Evolutionary conservation across 2,888 invertebrate genomes (phyloP), one percentile per base, ranked within the genome.

Genomic region (Lasius fuliginosus): DNA sequence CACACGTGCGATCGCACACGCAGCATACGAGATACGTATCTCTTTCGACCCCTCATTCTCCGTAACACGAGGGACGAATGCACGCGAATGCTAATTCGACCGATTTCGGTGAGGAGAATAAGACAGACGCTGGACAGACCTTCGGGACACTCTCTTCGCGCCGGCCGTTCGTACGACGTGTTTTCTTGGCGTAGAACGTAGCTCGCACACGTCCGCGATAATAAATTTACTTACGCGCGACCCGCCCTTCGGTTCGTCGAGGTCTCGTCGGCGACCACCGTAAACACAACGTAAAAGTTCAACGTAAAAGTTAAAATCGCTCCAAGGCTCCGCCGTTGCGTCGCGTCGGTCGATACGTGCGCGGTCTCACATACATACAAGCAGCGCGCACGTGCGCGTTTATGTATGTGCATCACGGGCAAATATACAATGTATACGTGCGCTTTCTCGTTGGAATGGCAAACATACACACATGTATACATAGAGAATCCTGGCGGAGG

Each of bases 241-340:
- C 27, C 36, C 30, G 2, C 33, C 49, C 42, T 36, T 68, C 36
- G 56, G 23, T 36, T 36, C 42, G 40, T 1, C 73, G 69, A 67
- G 42, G 15, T 68, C 67, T 46, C 67, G 46, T 69, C 69, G 53
- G 1, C 69, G 69, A 15, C 40, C 68, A 27, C 30, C 40, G 58
- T 69, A 71, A 79, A 79, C 33, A 33, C 79, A 77, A 68, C 27
- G 42, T 46, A 73, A 71, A 23, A 85, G 56, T 87, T 62, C 74
- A 68, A 83, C 53, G 71, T 85, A 87, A 86, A 89, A 89, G 83
- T 83, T 83, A 73, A 89, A 89, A 89, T 82, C 89, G 88, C 88
- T 89, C 75, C 82, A 68, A 76, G 89, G 85, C 86, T 88, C 75
- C 79, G 83, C 84, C 81, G 86, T 36, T 40, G 40, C 40, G 23